Conservation (phyloP, 37 sponge, comb jelly and placozoan species). For the Eunapius fragilis region DNA sequence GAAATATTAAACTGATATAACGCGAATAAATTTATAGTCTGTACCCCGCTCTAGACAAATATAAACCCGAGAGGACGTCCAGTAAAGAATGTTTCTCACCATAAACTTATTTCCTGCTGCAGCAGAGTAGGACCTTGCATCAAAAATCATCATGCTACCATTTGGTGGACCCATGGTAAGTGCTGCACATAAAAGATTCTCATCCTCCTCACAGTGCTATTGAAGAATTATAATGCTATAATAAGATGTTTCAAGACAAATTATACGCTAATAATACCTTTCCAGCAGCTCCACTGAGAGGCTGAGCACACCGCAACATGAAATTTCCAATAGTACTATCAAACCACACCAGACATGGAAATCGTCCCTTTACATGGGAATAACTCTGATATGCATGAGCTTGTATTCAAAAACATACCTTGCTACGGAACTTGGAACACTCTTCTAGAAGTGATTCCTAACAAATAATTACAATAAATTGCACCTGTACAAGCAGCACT, state of each 20-base stretch:
- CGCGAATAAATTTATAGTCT: no score
- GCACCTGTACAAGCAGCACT: no score
- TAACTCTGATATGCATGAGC: not conserved
- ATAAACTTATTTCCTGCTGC: slow-evolving; percentile 93
- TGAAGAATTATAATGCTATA: not conserved
- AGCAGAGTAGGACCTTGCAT: slow-evolving; percentile 89
- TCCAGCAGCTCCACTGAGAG: slow-evolving; percentile 76
- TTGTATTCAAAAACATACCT: slow-evolving; percentile 46
- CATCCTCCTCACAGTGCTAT: slow-evolving; percentile 80
- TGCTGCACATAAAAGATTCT: slow-evolving; percentile 67
- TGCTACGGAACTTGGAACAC: slow-evolving; percentile 84
- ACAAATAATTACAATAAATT: not conserved
- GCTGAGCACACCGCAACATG: slow-evolving; percentile 95
- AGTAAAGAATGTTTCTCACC: no score
- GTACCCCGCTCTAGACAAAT: no score
- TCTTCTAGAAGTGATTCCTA: slow-evolving; percentile 25
- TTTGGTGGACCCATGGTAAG: slow-evolving; percentile 45
- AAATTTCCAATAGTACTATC: slow-evolving; percentile 66
- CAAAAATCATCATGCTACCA: slow-evolving; percentile 76
- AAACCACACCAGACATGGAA: slow-evolving; percentile 90
- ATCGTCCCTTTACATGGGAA: slow-evolving; percentile 50
- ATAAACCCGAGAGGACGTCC: no score
- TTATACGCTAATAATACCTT: slow-evolving; percentile 69
- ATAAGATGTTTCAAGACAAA: not conserved
- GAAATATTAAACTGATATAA: no score